Evolutionary conservation across 92 coral and sea anemone genomes (phyloP), one percentile per base, ranked within the genome.

Genomic region (Diadumene lineata): DNA sequence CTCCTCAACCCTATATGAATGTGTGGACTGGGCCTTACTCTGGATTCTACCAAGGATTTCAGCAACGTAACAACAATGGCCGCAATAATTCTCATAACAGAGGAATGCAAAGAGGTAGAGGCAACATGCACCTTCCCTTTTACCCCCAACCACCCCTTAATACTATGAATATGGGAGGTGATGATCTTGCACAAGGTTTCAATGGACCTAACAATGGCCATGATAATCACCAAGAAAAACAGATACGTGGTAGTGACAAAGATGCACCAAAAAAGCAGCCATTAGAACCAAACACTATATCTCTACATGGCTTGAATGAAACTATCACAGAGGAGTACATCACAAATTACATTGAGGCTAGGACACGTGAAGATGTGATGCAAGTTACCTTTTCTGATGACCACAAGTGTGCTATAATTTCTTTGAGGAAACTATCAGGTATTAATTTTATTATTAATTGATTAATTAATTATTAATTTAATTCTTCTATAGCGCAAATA

Each of bases 331-430:
- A 31, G 15, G 92, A 84, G 25, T 55, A 73, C 24, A 31, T 91
- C 67, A n/a, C 64, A 0, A 87, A 84, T 70, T 91, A 77, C 60
- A 72, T 87, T 56, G 92, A 91, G 44, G 86, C 75, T 43, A 84
- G 76, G 76, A 81, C 87, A 21, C 80, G 79, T 24, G 83, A 81
- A 28, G 86, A 73, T 22, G 92, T 81, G 26, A 83, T 80, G 43
- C 56, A 68, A 25, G 34, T 78, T 6, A 82, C 86, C 43, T 24
- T 17, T 24, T 72, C 65, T 46, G 79, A 78, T 67, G 79, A 76
- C 11, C 75, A 70, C 19, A 74, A 72, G 44, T 81, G 66, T 34
- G 90, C 93, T 3, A 29, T 89, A 34, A 79, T 89, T n/a, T 67
- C 78, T 22, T 63, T 89, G 65, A 46, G 34, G 51, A 64, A 44